A percentile compares a stretch with the other conserved stretches of the same genome.
phyloP scores from a whole-genome alignment of 2,797 vertebrate genomes.

The Pangasius larnaudii region DNA sequence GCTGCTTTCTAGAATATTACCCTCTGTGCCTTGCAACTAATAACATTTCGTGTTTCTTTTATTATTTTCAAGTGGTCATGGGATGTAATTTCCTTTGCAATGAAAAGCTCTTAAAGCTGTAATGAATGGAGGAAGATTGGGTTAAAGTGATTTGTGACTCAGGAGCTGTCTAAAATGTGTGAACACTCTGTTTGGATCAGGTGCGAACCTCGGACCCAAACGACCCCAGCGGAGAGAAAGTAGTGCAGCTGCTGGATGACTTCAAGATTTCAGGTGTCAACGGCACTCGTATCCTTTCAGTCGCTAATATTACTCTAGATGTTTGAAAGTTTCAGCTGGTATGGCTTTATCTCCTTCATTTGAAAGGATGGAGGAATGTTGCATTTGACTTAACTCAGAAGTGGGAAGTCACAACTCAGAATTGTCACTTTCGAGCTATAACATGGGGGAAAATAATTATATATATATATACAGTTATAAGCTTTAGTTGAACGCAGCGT shows the following conservation, averaged over 20 bases:
- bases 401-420: background rate
- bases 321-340: background rate
- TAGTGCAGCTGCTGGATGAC: conserved; percentile 95
- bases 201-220: conserved; percentile 90
- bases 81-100: background rate
- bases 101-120: background rate
- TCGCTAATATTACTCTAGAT: background rate
- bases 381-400: background rate
- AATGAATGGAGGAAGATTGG: conserved; percentile 17
- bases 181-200: conserved; percentile 66
- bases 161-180: conserved; percentile 17
- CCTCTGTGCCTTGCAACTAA: background rate
- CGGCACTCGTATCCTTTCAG: conserved; percentile 92
- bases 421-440: background rate
- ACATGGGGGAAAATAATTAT: too few species aligned
- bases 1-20: conserved; percentile 23
- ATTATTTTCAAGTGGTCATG: background rate
- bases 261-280: conserved; percentile 98
- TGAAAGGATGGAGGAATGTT: background rate
- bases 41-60: background rate
- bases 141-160: conserved; percentile 3
- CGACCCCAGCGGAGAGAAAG: conserved; percentile 90
- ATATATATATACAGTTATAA: too few species aligned
- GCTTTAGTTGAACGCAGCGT: background rate
- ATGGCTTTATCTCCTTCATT: background rate